Conservation (phyloP, 30 jellyfish, hydroid and myxozoan genomes). For the Nemopilema nomurai region DNA sequence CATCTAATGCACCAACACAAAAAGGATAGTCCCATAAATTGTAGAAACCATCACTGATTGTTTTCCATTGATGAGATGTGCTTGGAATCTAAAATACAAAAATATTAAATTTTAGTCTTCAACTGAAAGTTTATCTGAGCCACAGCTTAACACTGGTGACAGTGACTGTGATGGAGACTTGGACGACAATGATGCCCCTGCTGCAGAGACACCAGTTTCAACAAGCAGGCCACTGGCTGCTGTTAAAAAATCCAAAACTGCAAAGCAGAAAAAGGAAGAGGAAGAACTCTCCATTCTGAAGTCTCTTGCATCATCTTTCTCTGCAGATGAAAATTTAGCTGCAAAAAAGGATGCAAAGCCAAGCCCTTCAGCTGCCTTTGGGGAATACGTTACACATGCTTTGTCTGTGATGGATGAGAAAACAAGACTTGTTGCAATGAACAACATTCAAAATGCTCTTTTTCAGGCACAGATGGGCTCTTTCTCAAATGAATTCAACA, state of each 20-base stretch:
- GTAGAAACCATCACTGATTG: constrained; percentile 31
- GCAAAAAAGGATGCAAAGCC: no score
- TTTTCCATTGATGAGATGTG: constrained; percentile 23
- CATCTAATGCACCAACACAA: constrained; percentile 58
- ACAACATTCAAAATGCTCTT: constrained; percentile 7
- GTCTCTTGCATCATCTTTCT: not conserved
- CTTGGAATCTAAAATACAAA: constrained; percentile 21
- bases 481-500: not conserved
- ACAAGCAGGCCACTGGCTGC: constrained; percentile 24
- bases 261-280: constrained; percentile 3
- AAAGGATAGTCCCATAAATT: constrained; percentile 35
- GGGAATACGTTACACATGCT: constrained; percentile 12
- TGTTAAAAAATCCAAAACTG: constrained; percentile 10
- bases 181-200: constrained; percentile 1
- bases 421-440: constrained; percentile 3
- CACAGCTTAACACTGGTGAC: not conserved
- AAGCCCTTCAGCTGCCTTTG: no score
- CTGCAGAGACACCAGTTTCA: not conserved
- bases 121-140: not conserved
- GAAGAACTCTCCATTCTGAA: constrained; percentile 3
- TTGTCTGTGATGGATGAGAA: constrained; percentile 11
- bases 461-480: constrained; percentile 20
- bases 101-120: not conserved
- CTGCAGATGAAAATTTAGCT: not conserved
- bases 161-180: not conserved